Base-by-base conservation (phyloP, 2,113 vertebrate species). In the Pelmatolapia mariae region DNA sequence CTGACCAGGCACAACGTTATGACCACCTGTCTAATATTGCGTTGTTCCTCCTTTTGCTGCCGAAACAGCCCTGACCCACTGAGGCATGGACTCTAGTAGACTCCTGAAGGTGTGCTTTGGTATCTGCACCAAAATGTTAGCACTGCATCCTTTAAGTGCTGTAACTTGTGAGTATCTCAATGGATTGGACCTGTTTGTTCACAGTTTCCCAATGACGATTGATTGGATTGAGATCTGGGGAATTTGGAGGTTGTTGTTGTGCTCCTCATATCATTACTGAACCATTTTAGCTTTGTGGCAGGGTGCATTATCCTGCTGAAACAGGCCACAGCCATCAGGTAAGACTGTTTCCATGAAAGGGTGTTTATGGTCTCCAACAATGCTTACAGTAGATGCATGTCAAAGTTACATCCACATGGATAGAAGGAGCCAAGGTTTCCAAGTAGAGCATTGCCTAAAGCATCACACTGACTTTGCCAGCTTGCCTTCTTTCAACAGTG, bases 161-260 rank as follows among this genome's bases (percentile, higher is more conserved):
- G 18, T 38, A 38, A 66, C 2, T 66, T 38, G 31, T 66, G 59
- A 63, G 31, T 66, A 38, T 12, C 1, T 66, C 18, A 2, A 66
- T 66, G 6, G 31, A 66, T 3, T 12, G 61, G 31, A 36, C 31
- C 59, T n/a, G 0, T 36, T n/a, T 63, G 31, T 63, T 63, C 31
- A n/a, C 15, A 1, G 2, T 1, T 10, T 7, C 18, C 0, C 4
- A 63, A 36, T 66, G 6, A n/a, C 1, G 1, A 18, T 66, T 36
- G 31, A 12, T 3, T 66, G 61, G 61, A 38, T 66, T 66, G 33
- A 13, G 33, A 66, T 8, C 33, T 5, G 3, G 31, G 61, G 61
- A n/a, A 66, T 66, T 38, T 66, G 31, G 61, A 66, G 10, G 61
- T 66, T n/a, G 18, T 66, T 66, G 61, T 66, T 66, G 61, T 38